Evolutionary conservation across 2,888 invertebrate genomes (phyloP).

Genomic region (Acronicta leporina): DNA sequence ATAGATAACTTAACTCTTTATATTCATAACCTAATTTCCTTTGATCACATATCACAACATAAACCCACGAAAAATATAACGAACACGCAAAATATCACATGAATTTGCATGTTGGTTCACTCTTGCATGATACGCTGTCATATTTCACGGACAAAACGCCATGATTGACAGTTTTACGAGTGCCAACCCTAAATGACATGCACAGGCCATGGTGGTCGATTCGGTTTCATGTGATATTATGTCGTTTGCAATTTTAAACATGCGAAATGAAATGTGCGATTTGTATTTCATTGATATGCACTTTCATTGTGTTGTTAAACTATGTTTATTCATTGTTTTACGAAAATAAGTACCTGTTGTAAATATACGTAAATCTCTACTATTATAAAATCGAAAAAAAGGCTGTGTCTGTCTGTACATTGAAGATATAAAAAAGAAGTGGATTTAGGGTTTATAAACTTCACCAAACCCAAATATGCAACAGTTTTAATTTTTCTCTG

Average conservation of each 20-base stretch:
- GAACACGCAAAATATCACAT: conserved; percentile 49
- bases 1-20: not conserved
- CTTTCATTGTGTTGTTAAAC: not conserved
- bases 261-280: conserved; percentile 24
- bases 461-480: no score
- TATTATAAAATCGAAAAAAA: no score
- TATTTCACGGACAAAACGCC: conserved; percentile 44
- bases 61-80: conserved; percentile 32
- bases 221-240: conserved; percentile 22
- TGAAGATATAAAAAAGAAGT: no score
- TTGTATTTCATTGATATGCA: conserved; percentile 12
- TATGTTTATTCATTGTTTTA: not conserved
- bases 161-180: conserved; percentile 51
- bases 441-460: no score
- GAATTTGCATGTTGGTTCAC: conserved; percentile 43
- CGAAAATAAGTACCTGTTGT: not conserved
- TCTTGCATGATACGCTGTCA: conserved; percentile 53
- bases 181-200: conserved; percentile 36
- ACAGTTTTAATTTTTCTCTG: no score
- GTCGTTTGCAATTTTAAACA: conserved; percentile 39
- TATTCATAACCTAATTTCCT: conserved; percentile 27
- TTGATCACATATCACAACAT: conserved; percentile 18
- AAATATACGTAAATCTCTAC: no score
- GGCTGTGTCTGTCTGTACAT: no score
- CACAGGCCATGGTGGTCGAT: conserved; percentile 32